A percentile compares a stretch with the other conserved stretches of the same genome.
Evolutionary conservation across 2,113 vertebrate genomes (phyloP).

Genomic region (Parotia lawesii): DNA sequence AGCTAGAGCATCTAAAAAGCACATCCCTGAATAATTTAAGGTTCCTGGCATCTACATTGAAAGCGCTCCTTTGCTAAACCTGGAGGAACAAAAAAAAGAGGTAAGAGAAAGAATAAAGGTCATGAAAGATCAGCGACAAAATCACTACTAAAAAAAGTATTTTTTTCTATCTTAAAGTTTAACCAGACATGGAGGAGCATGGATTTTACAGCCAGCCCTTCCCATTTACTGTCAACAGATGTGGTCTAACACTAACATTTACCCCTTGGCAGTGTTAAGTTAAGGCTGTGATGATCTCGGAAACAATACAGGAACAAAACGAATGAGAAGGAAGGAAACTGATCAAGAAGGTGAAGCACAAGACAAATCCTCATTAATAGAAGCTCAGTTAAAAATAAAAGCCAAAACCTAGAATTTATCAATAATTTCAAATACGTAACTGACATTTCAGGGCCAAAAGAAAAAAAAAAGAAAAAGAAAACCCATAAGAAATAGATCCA

Average conservation of each 20-base stretch:
- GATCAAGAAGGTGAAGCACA: conserved; percentile 9
- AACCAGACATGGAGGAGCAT: conserved; percentile 3
- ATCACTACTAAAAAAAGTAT: conserved; percentile 14
- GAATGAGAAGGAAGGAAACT: not conserved
- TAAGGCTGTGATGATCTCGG: not conserved
- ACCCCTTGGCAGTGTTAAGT: conserved; percentile 28
- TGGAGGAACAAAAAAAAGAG: not conserved
- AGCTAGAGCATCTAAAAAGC: conserved; percentile 53
- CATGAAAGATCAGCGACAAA: conserved; percentile 19
- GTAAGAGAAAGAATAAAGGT: conserved; percentile 35
- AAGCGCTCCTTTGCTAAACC: conserved; percentile 25
- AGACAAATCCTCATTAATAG: conserved; percentile 14
- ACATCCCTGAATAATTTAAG: conserved; percentile 60
- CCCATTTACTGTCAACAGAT: conserved; percentile 46
- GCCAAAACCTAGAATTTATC: not conserved
- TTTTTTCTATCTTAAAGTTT: conserved; percentile 32
- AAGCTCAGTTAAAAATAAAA: conserved; percentile 29
- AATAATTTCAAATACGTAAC: not conserved
- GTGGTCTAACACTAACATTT: conserved; percentile 45
- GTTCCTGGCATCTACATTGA: conserved; percentile 12
- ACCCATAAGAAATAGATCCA: not conserved
- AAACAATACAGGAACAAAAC: conserved; percentile 35
- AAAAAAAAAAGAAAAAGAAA: not conserved
- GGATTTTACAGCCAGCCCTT: conserved; percentile 31
- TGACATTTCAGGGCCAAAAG: not conserved